A percentile compares a stretch with the other conserved stretches of the same genome.
These are phyloP conservation scores for Conopomorpha cramerella DNA, from an alignment of 1,140 invertebrate species.

Conservation along the genomic window DNA sequence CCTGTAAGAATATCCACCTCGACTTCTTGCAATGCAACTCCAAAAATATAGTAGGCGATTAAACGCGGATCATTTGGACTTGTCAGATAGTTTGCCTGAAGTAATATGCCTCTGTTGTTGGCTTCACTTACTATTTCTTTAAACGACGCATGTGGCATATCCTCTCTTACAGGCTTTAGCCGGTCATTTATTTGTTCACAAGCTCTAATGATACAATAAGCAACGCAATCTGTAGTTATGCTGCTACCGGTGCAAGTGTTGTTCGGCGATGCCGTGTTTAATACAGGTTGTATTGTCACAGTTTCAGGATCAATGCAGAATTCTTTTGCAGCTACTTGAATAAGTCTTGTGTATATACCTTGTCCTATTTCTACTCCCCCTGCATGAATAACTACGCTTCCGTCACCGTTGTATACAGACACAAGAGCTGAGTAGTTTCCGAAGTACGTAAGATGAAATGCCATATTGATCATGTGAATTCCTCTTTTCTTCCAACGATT, in stretches of 20 bases:
- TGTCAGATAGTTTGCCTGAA: conserved; percentile 13
- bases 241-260: conserved; percentile 12
- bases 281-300: conserved; percentile 6
- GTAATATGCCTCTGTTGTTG: conserved; percentile 10
- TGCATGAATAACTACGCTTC: conserved; percentile 68
- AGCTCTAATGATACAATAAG: conserved; percentile 62
- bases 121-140: conserved; percentile 63
- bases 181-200: conserved; percentile 67
- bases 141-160: conserved; percentile 65
- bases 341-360: conserved; percentile 52
- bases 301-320: conserved; percentile 11
- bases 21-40: conserved; percentile 12
- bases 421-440: conserved; percentile 63
- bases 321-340: conserved; percentile 14
- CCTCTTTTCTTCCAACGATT: conserved; percentile 74
- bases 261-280: conserved; percentile 13
- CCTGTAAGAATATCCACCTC: conserved; percentile 16
- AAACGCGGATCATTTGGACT: conserved; percentile 12
- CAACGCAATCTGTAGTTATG: conserved; percentile 13
- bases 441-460: conserved; percentile 55
- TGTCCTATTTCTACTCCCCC: conserved; percentile 77
- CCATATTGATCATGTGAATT: conserved; percentile 62
- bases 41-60: conserved; percentile 11
- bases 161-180: conserved; percentile 64
- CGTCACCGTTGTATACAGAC: conserved; percentile 68